A percentile compares a stretch with the other conserved stretches of the same genome.
phyloP scores from a whole-genome alignment of 1,140 invertebrate species.

The Zaprionus vittiger region DNA sequence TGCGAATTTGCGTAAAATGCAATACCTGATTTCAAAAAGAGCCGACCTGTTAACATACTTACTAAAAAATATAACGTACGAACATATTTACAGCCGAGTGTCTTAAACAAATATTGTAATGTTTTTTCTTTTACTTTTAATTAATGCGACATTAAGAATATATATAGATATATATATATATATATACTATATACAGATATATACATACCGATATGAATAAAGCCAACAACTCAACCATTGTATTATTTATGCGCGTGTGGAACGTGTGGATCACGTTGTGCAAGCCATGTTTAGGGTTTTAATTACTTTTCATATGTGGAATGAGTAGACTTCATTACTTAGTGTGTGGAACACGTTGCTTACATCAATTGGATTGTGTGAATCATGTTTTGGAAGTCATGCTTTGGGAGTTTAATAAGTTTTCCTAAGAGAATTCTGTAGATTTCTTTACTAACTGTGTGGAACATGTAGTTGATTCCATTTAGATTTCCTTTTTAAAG shows the following conservation, averaged over 20 bases:
- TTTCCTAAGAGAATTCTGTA: no score
- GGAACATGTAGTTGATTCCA: no score
- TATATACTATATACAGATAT: conserved; percentile 23
- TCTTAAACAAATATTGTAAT: conserved; percentile 77
- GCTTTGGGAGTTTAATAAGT: no score
- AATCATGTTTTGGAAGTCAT: no score
- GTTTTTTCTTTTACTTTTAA: conserved; percentile 50
- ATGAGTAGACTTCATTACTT: no score
- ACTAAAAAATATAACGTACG: conserved; percentile 39
- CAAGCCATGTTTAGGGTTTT: no score
- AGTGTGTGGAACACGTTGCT: no score
- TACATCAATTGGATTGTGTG: no score
- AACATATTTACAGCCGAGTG: conserved; percentile 68
- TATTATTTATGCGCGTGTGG: background rate
- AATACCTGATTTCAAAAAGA: conserved; percentile 59
- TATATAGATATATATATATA: conserved; percentile 19
- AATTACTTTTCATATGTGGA: no score
- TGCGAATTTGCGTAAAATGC: conserved; percentile 38
- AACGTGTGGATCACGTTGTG: no score
- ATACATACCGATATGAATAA: conserved; percentile 46
- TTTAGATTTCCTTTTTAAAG: no score
- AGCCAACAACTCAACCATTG: conserved; percentile 14
- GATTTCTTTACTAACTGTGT: no score
- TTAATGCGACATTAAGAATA: conserved; percentile 56
- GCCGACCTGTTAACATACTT: conserved; percentile 67